Evolutionary conservation across 2,113 vertebrate species (phyloP), one percentile per base, ranked within the genome.

Genomic region (Cottus gobio): DNA sequence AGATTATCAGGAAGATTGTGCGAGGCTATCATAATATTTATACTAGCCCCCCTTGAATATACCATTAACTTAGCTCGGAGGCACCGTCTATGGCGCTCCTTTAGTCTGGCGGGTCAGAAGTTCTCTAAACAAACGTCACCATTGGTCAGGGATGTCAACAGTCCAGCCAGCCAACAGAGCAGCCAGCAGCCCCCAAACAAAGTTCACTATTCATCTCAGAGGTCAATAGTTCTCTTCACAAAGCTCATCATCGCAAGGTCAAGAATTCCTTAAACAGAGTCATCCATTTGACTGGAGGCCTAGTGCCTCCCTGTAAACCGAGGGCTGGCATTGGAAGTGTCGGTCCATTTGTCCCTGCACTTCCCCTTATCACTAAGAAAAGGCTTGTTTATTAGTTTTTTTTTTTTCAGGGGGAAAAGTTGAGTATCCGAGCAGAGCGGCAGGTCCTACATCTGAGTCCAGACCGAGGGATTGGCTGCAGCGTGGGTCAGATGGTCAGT

Each of bases 401-500:
- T 22, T 13, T 24, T 24, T n/a, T n/a, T 44, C 39, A 50, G n/a
- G 54, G 57, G 31, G 36, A 58, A 54, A 75, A 77, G 78, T 80
- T 89, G 48, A 73, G 67, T 80, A 60, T 80, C 71, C 2, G 75
- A 75, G 75, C 60, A 63, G 26, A 82, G 80, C 30, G 84, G 82
- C 77, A 54, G 80, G 70, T 80, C 80, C 63, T 57, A 60, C 71
- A 76, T 87, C 80, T 42, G 54, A 56, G 77, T 85, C 79, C 86
- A 86, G 85, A 84, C 83, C 79, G 76, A 31, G 71, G 26, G 80
- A 70, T 77, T 88, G 85, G 85, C 84, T 74, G 80, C 76, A 71
- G 89, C 85, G 78, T 91, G 86, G 87, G 85, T 93, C 90, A 91
- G 92, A 89, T 90, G 91, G 91, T 90, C 91, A 92, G 85, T 89